phyloP scores from a whole-genome alignment of 1,140 invertebrate species.

The Dreissena rostriformis region DNA sequence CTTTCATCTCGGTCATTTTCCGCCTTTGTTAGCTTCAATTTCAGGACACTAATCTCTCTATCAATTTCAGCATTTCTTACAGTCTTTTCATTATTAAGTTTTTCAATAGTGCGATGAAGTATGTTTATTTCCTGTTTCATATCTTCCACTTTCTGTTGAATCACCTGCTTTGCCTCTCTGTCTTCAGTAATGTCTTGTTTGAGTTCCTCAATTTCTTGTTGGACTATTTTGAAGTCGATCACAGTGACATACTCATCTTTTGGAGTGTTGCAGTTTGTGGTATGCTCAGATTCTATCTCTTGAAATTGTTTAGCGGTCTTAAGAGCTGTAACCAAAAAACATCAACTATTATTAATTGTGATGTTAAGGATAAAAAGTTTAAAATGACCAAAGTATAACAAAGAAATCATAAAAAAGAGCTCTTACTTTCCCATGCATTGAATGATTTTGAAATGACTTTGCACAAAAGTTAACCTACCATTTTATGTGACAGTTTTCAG shows the following conservation, averaged over 20 bases:
- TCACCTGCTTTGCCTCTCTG: slow-evolving; percentile 14
- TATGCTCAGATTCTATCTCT: slow-evolving; percentile 49
- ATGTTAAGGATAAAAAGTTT: too few relatives aligned
- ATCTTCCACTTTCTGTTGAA: slow-evolving; percentile 47
- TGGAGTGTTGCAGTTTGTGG: slow-evolving; percentile 34
- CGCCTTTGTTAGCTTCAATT: slow-evolving; percentile 38
- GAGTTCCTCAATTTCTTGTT: slow-evolving; percentile 45
- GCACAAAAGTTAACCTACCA: too few relatives aligned
- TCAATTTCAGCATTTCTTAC: slow-evolving; percentile 28
- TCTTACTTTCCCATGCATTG: too few relatives aligned
- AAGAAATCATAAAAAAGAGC: too few relatives aligned
- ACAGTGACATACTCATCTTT: slow-evolving; percentile 48
- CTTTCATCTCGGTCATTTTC: slow-evolving; percentile 21
- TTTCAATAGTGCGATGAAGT: slow-evolving; percentile 24
- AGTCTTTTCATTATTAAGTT: slow-evolving; percentile 31
- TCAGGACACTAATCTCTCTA: slow-evolving; percentile 31
- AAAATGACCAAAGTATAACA: too few relatives aligned
- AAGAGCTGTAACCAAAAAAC: slow-evolving; percentile 6
- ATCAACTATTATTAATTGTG: too few relatives aligned
- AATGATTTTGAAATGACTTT: too few relatives aligned
- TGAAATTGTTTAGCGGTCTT: slow-evolving; percentile 28
- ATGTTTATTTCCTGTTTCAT: slow-evolving; percentile 45
- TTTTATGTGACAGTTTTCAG: too few relatives aligned
- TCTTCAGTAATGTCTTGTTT: slow-evolving; percentile 39
- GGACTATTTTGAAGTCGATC: slow-evolving; percentile 35